These are phyloP conservation scores for Monopis laevigella DNA, from an alignment of 2,888 invertebrate species.

Conservation along the genomic window DNA sequence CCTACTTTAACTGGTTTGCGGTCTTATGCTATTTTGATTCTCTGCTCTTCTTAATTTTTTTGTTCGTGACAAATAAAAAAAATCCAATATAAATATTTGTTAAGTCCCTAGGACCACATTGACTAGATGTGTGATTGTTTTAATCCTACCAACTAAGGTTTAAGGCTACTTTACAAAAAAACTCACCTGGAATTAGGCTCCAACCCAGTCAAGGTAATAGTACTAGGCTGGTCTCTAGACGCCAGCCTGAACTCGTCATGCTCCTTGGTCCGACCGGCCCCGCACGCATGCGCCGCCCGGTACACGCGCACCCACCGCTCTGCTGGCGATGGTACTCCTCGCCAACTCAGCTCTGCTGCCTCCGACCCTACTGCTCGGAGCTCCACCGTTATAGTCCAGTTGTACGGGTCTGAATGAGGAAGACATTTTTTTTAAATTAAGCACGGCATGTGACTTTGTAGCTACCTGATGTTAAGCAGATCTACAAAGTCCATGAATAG, in stretches of 20 bases:
- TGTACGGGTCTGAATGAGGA: slow-evolving; percentile 74
- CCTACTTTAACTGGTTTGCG: no score
- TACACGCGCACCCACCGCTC: slow-evolving; percentile 92
- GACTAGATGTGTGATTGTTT: no score
- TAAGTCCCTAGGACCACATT: no score
- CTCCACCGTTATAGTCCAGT: slow-evolving; percentile 82
- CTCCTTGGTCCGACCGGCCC: slow-evolving; percentile 52
- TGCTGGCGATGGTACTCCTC: slow-evolving; percentile 86
- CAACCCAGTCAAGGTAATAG: slow-evolving; percentile 41
- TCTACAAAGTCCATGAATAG: no score
- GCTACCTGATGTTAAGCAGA: no score
- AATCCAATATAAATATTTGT: no score
- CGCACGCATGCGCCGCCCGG: slow-evolving; percentile 75
- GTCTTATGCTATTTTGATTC: no score
- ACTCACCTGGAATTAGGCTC: slow-evolving; percentile 69
- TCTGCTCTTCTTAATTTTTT: no score
- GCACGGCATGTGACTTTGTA: no score
- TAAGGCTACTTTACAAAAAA: not conserved
- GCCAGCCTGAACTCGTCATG: slow-evolving; percentile 53
- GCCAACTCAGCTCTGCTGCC: slow-evolving; percentile 83
- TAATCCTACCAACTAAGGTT: no score
- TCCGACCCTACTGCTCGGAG: slow-evolving; percentile 79
- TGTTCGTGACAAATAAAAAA: no score
- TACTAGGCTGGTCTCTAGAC: slow-evolving; percentile 40
- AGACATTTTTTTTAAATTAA: slow-evolving; percentile 11